Evolutionary conservation across 2,797 vertebrate species (phyloP).

Genomic region (Somateria mollissima): DNA sequence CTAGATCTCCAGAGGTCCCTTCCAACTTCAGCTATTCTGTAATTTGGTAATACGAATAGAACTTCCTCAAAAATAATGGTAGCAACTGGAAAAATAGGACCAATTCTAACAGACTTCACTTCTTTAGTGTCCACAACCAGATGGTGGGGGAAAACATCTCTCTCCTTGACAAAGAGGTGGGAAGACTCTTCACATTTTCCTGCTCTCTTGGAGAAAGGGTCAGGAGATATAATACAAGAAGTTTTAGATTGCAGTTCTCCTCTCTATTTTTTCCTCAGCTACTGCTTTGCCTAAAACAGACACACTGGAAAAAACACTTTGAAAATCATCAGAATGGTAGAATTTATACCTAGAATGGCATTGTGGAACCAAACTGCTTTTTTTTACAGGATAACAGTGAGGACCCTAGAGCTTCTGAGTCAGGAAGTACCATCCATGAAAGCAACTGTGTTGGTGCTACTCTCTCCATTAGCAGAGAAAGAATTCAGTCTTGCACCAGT

Average conservation of each 20-base stretch:
- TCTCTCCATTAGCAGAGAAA: background rate
- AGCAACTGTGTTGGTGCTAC: fast-evolving
- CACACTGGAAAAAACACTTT: background rate
- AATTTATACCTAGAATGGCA: background rate
- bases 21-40: too few species aligned
- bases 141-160: background rate
- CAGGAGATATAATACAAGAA: background rate
- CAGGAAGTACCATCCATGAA: background rate
- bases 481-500: background rate
- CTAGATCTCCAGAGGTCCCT: too few species aligned
- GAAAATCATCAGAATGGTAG: background rate
- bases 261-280: background rate
- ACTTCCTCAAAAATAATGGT: background rate
- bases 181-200: background rate
- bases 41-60: background rate
- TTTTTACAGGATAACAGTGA: background rate
- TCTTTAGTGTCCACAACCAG: background rate
- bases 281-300: background rate
- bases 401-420: background rate
- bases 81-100: background rate
- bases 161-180: background rate
- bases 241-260: background rate
- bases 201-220: background rate
- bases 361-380: background rate
- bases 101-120: background rate